A percentile compares a stretch with the other conserved stretches of the same genome.
phyloP scores from a whole-genome alignment of 1,140 invertebrate species.

The Megalopta genalis region DNA sequence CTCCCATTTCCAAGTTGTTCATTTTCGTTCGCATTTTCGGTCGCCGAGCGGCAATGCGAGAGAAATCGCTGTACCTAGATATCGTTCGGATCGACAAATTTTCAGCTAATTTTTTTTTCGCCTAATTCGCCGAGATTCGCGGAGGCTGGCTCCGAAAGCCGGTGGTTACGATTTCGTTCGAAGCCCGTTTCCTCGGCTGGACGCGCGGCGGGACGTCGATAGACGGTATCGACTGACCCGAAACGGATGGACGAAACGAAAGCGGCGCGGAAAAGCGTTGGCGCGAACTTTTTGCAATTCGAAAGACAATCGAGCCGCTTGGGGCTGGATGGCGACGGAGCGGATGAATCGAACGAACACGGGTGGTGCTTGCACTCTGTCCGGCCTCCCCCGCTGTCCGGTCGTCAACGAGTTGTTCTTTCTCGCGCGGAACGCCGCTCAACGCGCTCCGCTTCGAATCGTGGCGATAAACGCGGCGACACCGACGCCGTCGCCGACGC shows the following conservation, averaged over 20 bases:
- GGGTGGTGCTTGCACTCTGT: neutral
- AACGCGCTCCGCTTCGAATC: constrained; percentile 23
- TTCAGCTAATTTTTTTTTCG: too few relatives aligned
- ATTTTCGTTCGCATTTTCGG: too few relatives aligned
- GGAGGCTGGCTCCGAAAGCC: too few relatives aligned
- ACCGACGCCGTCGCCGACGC: neutral
- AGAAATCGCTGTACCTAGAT: too few relatives aligned
- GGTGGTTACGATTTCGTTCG: too few relatives aligned
- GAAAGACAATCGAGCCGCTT: neutral
- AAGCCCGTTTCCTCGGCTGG: too few relatives aligned
- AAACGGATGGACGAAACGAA: neutral
- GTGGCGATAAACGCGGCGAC: constrained; percentile 15
- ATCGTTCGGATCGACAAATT: too few relatives aligned
- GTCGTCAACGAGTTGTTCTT: constrained; percentile 30
- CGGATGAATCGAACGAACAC: neutral
- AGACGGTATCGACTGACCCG: neutral
- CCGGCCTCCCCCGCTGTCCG: constrained; percentile 1
- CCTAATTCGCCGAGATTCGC: too few relatives aligned
- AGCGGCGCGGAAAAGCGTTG: neutral
- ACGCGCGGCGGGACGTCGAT: neutral
- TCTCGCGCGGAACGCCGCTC: constrained; percentile 6
- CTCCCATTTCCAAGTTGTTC: too few relatives aligned
- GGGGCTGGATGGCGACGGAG: neutral
- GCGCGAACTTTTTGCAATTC: constrained; percentile 13
- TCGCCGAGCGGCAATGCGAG: too few relatives aligned